Base-by-base conservation (phyloP, 1,140 invertebrate genomes). In the Pseudomyrmex sp. region DNA sequence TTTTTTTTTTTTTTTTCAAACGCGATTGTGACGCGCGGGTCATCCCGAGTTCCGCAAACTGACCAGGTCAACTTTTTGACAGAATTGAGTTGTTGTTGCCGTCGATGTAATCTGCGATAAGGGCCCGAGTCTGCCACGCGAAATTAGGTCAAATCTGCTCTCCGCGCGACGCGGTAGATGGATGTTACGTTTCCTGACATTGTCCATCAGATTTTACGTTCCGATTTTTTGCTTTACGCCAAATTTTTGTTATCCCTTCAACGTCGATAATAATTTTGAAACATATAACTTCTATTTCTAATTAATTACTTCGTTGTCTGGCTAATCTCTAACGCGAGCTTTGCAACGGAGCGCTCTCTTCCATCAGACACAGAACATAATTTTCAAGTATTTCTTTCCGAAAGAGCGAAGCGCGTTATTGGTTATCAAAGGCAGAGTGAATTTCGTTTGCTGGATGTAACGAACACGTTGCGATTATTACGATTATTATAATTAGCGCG, bases 401-500 rank as follows among this genome's bases (percentile, higher is more conserved):
- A 63, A 26, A 35, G 52, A 1, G 9, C 18, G 2, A n/a, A 26
- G 5, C 35, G 35, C 52, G 44, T 44, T 48, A 26, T 26, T 44
- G 18, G 15, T 76, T 76, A 65, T 23, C 76, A 58, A n/a, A 48
- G 35, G 52, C 65, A 70, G 58, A 69, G 20, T 58, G 20, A 69
- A 79, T 79, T 58, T 79, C 52, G 68, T 70, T 56, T 35, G 69
- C 2, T 20, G 2, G 23, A 69, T 59, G 52, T 48, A 79, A 79
- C 52, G 15, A 79, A 70, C 44, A 48, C 26, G 65, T 79, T 69
- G 65, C 65, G 20, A 79, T 69, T 69, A 79, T 69, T 79, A 54
- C 58, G 18, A 70, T 79, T 79, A 70, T 79, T 79, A 79, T 79
- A 79, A 79, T 79, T 79, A 79, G 74, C 46, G 61, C 46, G 20